phyloP scores from a whole-genome alignment of 2,113 vertebrate species.

The Amia ocellicauda region DNA sequence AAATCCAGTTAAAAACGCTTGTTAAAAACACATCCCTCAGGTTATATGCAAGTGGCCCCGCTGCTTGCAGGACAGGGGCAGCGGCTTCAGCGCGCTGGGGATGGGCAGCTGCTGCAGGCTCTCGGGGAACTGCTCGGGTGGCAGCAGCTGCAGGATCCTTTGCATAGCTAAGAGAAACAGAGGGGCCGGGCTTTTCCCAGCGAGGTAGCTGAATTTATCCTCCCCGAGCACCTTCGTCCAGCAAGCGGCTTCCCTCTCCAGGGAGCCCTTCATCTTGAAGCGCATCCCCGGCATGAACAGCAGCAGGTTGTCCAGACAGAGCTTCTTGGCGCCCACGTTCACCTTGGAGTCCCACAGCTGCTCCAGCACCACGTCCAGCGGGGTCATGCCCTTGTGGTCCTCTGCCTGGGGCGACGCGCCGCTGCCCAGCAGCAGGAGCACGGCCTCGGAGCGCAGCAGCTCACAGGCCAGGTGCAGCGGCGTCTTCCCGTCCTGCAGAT shows the following conservation, averaged over 20 bases:
- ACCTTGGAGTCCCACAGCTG: conserved; percentile 68
- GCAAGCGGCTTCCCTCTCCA: conserved; percentile 60
- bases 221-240: conserved; percentile 74
- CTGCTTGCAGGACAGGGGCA: conserved; percentile 38
- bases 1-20: no score
- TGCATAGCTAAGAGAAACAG: conserved; percentile 79
- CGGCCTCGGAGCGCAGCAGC: conserved; percentile 70
- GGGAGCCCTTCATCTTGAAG: conserved; percentile 67
- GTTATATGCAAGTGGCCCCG: conserved; percentile 17
- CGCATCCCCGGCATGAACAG: conserved; percentile 71
- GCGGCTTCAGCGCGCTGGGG: conserved; percentile 69
- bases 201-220: conserved; percentile 71
- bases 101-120: conserved; percentile 79
- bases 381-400: conserved; percentile 74
- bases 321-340: conserved; percentile 58
- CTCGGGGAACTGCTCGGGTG: conserved; percentile 67
- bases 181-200: conserved; percentile 66
- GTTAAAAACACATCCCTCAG: no score
- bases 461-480: conserved; percentile 81
- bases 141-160: conserved; percentile 70
- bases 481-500: conserved; percentile 71
- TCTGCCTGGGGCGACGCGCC: conserved; percentile 70
- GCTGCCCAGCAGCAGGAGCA: conserved; percentile 73
- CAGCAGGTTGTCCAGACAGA: conserved; percentile 76
- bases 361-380: conserved; percentile 72